Evolutionary conservation across 2,113 vertebrate species (phyloP).

Genomic region (Balaeniceps rex): DNA sequence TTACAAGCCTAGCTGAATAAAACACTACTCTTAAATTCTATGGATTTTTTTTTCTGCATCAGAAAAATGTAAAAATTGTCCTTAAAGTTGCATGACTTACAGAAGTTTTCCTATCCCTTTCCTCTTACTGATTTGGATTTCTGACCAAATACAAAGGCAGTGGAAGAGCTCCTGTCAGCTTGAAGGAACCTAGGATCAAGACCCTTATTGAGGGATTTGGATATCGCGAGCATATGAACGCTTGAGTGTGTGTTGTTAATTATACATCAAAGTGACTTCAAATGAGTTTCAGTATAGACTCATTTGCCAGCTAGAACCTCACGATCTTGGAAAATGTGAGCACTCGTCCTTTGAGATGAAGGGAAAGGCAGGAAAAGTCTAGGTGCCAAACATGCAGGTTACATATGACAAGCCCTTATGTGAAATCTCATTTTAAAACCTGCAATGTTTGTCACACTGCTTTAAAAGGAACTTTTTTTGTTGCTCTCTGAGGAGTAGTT

Average conservation of each 20-base stretch:
- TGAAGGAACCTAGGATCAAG: neutral
- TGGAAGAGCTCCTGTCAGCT: neutral
- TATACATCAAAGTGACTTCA: neutral
- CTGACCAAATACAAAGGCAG: neutral
- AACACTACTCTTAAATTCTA: neutral
- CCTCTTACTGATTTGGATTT: neutral
- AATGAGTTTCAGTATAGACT: neutral
- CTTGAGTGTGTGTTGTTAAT: neutral
- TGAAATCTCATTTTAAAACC: neutral
- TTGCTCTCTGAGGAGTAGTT: neutral
- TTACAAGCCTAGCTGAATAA: neutral
- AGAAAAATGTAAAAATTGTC: neutral
- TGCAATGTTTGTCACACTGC: neutral
- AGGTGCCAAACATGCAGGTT: neutral
- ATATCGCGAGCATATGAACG: accelerated
- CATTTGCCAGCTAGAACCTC: neutral
- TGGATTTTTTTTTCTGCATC: neutral
- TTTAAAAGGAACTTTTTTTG: neutral
- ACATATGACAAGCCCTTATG: neutral
- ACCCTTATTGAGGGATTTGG: neutral
- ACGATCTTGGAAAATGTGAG: neutral
- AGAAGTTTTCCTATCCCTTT: neutral
- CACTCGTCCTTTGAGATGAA: neutral
- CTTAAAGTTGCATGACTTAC: neutral
- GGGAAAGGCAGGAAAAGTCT: neutral